Evolutionary conservation across 2,797 vertebrate species (phyloP).

Genomic region (Falco biarmicus): DNA sequence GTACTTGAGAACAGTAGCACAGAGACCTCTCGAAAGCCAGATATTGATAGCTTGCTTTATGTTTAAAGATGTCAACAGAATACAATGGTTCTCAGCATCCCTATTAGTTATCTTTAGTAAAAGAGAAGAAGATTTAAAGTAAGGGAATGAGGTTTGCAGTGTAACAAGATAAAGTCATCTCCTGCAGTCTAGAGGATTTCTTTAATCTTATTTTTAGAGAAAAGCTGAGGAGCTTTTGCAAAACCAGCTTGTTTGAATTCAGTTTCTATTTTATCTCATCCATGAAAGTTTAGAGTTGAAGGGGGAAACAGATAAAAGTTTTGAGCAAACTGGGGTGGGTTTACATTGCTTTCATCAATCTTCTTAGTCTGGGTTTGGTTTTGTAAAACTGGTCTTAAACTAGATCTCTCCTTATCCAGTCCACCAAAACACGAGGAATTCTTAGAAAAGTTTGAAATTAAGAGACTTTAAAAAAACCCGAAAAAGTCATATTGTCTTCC

Average conservation of each 20-base stretch:
- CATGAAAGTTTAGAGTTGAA: slow-evolving; percentile 44
- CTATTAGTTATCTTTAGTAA: slow-evolving; percentile 74
- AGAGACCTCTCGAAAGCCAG: slow-evolving; percentile 34
- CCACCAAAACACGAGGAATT: not conserved
- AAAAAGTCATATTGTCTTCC: not conserved
- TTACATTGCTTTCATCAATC: slow-evolving; percentile 54
- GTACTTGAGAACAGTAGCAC: not conserved
- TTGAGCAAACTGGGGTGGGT: slow-evolving; percentile 50
- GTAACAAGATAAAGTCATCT: slow-evolving; percentile 71
- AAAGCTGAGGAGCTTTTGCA: slow-evolving; percentile 63
- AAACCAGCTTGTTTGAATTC: slow-evolving; percentile 65
- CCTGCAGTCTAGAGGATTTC: slow-evolving; percentile 66
- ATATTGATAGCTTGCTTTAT: slow-evolving; percentile 65
- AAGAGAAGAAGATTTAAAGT: slow-evolving; percentile 72
- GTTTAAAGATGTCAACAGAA: slow-evolving; percentile 70
- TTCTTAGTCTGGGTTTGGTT: slow-evolving; percentile 50
- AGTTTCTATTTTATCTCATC: slow-evolving; percentile 63
- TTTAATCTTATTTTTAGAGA: slow-evolving; percentile 72
- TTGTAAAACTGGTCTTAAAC: slow-evolving; percentile 42
- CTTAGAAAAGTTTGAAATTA: not conserved
- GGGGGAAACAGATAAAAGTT: slow-evolving; percentile 67
- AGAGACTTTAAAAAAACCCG: not conserved
- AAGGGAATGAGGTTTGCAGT: slow-evolving; percentile 68
- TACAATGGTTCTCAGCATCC: slow-evolving; percentile 66
- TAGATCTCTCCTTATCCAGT: not conserved